Evolutionary conservation across 92 coral and sea anemone genomes (phyloP), one percentile per base, ranked within the genome.

Genomic region (Porites cylindrica): DNA sequence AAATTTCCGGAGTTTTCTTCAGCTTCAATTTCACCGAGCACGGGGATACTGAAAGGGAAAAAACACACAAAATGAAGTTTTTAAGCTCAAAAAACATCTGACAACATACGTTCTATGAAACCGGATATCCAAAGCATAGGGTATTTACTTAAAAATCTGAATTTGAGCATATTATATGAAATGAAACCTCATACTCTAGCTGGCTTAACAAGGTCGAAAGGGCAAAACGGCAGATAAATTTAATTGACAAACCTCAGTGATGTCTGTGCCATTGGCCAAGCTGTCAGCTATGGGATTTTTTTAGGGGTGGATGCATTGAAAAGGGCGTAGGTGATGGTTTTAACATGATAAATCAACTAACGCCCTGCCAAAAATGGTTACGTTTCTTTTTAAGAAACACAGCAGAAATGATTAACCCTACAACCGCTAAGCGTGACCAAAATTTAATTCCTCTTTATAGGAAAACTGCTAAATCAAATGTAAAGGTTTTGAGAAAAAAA

Each of bases 71-170:
- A 64, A 77, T 29, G 17, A n/a, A 53, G 24, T 51, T 53, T 11
- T 51, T 10, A 38, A 47, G 64, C 50, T 64, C 74, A 38, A 66
- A 6, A 20, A n/a, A 7, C 74, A 14, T 20, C 26, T 51, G 12
- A 6, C 72, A 65, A 64, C 50, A 51, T 47, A 13, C 21, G 61
- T 43, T 72, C 47, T 20, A 51, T 52, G 84, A 66, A 79, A 79
- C 66, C 64, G 84, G 26, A 79, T 51, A 50, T 29, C 56, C 51
- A 12, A 19, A 82, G 1, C 52, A n/a, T 16, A 13, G 53, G 2
- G 19, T 83, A 65, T 83, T 83, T 80, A 72, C 80, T 43, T 12
- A 83, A 83, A 50, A 43, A 50, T 19, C n/a, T 79, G n/a, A 47
- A 63, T 52, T 53, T 72, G 66, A 83, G 73, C 71, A 74, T 32